Percentiles rank a stretch among this genome's conserved stretches.
Conservation (phyloP, 2,888 invertebrate genomes). For the Hydrotaea cyrtoneurina region DNA sequence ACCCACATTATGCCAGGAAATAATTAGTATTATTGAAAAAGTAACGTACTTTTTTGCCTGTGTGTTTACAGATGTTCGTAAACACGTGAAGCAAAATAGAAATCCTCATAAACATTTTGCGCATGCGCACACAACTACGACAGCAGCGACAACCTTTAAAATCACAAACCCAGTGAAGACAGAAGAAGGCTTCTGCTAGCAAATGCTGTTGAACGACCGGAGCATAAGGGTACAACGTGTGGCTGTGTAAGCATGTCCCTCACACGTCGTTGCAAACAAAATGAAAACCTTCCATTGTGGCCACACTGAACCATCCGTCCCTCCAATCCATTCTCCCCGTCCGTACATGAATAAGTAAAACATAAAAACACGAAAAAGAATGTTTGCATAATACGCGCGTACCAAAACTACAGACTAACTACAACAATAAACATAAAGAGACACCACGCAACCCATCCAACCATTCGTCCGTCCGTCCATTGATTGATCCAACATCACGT, state of each 20-base stretch:
- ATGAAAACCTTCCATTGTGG: background rate
- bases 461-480: background rate
- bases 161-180: background rate
- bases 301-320: background rate
- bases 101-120: conserved; percentile 1
- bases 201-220: background rate
- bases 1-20: conserved; percentile 59
- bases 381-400: conserved; percentile 26
- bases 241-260: background rate
- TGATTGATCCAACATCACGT: background rate
- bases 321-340: background rate
- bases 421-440: background rate
- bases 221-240: conserved; percentile 7
- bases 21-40: conserved; percentile 56
- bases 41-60: conserved; percentile 44
- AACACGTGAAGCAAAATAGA: background rate
- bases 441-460: background rate
- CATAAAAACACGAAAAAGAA: background rate
- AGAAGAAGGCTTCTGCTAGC: background rate
- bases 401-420: background rate
- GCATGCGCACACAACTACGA: background rate
- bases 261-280: background rate
- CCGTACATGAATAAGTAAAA: background rate
- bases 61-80: background rate
- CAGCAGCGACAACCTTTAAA: background rate